Conservation (phyloP, 2,113 vertebrate species). For the Seriola quinqueradiata region DNA sequence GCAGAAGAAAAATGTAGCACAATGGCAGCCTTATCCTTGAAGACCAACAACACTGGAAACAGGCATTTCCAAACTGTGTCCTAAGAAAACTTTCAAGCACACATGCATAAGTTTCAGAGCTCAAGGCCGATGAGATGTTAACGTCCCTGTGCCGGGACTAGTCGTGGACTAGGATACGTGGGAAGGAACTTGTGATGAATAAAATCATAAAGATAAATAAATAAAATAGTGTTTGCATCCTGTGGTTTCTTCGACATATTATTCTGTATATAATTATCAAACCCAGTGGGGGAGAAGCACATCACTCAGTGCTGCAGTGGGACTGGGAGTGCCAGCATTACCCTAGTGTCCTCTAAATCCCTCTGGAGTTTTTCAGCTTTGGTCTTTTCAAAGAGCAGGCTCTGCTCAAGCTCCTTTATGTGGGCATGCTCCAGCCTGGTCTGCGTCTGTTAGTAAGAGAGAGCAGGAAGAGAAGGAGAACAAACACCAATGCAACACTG, state of each 20-base stretch:
- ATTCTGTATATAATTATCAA: constrained; percentile 21
- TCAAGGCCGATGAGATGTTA: constrained; percentile 34
- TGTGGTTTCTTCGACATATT: constrained; percentile 13
- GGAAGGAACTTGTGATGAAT: background rate
- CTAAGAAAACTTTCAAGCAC: constrained; percentile 25
- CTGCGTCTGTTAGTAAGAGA: constrained; percentile 99
- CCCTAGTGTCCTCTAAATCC: constrained; percentile 99
- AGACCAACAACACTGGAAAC: background rate
- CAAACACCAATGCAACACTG: constrained; percentile 93
- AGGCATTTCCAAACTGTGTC: constrained; percentile 35
- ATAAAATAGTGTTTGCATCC: constrained; percentile 4
- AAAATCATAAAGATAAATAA: background rate
- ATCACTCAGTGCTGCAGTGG: constrained; percentile 17
- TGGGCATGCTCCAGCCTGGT: constrained; percentile 99
- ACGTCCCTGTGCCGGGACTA: background rate
- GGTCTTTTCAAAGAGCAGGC: constrained; percentile 99
- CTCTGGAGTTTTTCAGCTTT: constrained; percentile 99
- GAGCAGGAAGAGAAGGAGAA: constrained; percentile 92
- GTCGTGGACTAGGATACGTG: background rate
- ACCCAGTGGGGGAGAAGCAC: constrained; percentile 1
- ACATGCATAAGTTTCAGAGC: constrained; percentile 41
- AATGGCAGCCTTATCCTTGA: background rate
- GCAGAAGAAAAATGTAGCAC: constrained; percentile 15
- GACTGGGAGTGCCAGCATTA: constrained; percentile 85
- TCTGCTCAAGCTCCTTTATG: constrained; percentile 99